Conservation (phyloP, 2,888 invertebrate genomes). For the Ditylenchus weischeri region DNA sequence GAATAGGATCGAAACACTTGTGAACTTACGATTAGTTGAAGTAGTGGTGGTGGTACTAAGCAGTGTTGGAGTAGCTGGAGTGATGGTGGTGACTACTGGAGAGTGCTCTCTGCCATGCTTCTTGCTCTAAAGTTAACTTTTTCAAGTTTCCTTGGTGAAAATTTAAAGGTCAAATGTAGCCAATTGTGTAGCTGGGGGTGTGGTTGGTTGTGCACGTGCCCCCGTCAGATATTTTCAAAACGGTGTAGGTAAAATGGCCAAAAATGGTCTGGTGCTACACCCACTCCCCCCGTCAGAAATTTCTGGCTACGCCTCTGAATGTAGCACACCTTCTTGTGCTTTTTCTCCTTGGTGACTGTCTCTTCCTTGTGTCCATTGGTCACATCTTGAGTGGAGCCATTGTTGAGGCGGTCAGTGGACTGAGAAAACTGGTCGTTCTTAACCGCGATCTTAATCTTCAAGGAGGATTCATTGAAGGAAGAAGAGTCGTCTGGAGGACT, state of each 20-base stretch:
- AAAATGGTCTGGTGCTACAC: too few relatives aligned
- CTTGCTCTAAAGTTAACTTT: not conserved
- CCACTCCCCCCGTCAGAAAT: too few relatives aligned
- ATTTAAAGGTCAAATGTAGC: not conserved
- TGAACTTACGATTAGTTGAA: too few relatives aligned
- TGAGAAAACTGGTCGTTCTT: constrained; percentile 1
- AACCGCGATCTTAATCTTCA: constrained; percentile 6
- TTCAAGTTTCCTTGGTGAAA: not conserved
- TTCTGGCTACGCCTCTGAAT: too few relatives aligned
- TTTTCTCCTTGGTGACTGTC: not conserved
- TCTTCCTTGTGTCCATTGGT: not conserved
- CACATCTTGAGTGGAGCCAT: not conserved
- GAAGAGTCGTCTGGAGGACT: too few relatives aligned
- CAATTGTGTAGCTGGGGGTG: too few relatives aligned
- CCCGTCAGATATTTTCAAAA: too few relatives aligned
- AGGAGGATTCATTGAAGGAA: not conserved
- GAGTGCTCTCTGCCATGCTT: constrained; percentile 1
- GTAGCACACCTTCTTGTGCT: not conserved
- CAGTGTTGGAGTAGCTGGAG: too few relatives aligned
- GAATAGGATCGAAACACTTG: too few relatives aligned
- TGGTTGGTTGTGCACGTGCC: too few relatives aligned
- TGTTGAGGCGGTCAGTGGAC: not conserved
- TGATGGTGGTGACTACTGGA: not conserved
- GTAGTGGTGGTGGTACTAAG: too few relatives aligned
- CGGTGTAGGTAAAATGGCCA: too few relatives aligned